A percentile compares a stretch with the other conserved stretches of the same genome.
Conservation (phyloP, 2,888 invertebrate species). For the Ariolimax columbianus region DNA sequence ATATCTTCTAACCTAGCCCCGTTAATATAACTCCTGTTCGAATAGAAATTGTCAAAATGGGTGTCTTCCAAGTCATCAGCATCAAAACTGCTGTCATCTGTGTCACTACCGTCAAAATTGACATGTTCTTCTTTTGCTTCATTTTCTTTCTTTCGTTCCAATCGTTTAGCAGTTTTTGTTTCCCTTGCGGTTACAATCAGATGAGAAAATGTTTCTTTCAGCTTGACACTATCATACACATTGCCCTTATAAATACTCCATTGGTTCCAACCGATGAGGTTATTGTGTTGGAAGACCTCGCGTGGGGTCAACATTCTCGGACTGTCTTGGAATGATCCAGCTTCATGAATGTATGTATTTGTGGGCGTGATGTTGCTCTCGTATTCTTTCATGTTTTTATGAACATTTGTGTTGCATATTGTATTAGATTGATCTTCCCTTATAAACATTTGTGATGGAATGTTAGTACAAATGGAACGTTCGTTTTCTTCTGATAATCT, state of each 20-base stretch:
- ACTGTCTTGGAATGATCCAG: background rate
- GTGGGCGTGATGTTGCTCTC: conserved; percentile 13
- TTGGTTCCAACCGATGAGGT: conserved; percentile 41
- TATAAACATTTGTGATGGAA: background rate
- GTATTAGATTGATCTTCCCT: background rate
- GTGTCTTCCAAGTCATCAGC: no score
- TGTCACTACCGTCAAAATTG: background rate
- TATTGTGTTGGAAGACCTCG: conserved; percentile 57
- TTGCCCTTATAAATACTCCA: conserved; percentile 59
- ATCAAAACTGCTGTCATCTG: no score
- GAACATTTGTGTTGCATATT: background rate
- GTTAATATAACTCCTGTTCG: background rate
- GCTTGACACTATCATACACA: conserved; percentile 51
- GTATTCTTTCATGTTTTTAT: background rate
- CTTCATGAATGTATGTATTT: background rate
- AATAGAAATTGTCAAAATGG: background rate
- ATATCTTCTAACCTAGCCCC: background rate
- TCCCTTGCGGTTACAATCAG: background rate
- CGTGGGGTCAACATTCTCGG: conserved; percentile 51
- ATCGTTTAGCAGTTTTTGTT: background rate
- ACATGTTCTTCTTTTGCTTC: background rate
- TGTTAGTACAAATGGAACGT: background rate
- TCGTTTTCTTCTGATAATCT: background rate
- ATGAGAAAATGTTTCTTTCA: conserved; percentile 24
- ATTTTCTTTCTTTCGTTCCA: background rate